phyloP scores from a whole-genome alignment of 2,888 invertebrate genomes.

The Philonicus albiceps region DNA sequence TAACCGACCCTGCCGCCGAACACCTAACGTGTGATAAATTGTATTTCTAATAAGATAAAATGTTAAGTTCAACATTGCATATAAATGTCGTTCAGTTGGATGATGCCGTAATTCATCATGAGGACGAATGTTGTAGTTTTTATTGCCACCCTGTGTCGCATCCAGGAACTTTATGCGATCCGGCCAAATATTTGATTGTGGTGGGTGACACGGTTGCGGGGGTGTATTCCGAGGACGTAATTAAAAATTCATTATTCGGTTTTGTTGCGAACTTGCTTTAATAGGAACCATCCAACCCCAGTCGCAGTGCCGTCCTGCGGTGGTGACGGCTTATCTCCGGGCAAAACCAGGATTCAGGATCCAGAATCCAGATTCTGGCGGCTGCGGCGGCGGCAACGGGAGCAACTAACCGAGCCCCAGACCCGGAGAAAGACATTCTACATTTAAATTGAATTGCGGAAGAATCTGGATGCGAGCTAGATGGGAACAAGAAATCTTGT shows the following conservation, averaged over 20 bases:
- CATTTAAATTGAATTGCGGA: background rate
- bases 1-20: background rate
- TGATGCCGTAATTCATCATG: background rate
- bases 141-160: background rate
- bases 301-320: background rate
- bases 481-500: background rate
- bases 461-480: background rate
- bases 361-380: background rate
- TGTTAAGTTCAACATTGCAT: conserved; percentile 20
- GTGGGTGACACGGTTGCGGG: background rate
- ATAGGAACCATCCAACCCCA: background rate
- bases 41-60: conserved; percentile 34
- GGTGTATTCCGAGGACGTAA: background rate
- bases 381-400: background rate
- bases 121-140: background rate
- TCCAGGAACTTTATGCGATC: background rate
- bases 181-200: background rate
- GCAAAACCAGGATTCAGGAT: background rate
- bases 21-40: conserved; percentile 14
- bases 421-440: background rate
- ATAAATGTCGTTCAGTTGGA: conserved; percentile 2
- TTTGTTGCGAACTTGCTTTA: background rate
- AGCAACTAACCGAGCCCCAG: background rate
- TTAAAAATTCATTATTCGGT: background rate
- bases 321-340: background rate